phyloP scores from a whole-genome alignment of 2,888 invertebrate genomes.

The Silvanus unidentatus region DNA sequence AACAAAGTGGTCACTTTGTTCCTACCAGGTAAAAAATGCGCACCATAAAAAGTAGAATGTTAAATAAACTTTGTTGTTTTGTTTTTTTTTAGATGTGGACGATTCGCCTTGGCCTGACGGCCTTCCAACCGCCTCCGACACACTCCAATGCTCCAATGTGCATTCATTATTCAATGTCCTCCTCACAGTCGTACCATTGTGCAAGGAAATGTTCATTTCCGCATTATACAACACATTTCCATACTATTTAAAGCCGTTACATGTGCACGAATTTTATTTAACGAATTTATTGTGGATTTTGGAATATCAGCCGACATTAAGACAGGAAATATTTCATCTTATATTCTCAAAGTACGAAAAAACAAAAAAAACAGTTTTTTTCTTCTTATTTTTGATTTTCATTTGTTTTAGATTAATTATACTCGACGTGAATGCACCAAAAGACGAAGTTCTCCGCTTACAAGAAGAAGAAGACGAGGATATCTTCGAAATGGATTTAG shows the following conservation, averaged over 20 bases:
- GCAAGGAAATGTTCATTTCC: conserved; percentile 62
- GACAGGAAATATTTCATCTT: conserved; percentile 64
- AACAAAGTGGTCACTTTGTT: conserved; percentile 57
- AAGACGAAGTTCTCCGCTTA: conserved; percentile 48
- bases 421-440: conserved; percentile 68
- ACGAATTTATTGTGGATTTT: conserved; percentile 72
- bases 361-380: neutral
- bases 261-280: conserved; percentile 67
- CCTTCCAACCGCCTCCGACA: conserved; percentile 51
- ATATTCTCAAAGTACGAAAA: conserved; percentile 67
- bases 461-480: conserved; percentile 30
- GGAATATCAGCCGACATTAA: conserved; percentile 66
- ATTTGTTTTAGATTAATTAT: conserved; percentile 56
- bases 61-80: no score
- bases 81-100: conserved; percentile 39
- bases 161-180: conserved; percentile 50
- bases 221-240: conserved; percentile 65
- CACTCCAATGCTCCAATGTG: conserved; percentile 55
- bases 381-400: neutral
- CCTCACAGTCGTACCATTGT: conserved; percentile 55
- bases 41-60: no score
- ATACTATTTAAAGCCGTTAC: conserved; percentile 64
- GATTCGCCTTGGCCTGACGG: conserved; percentile 57
- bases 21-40: conserved; percentile 48
- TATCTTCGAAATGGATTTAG: conserved; percentile 57